Percentiles rank a stretch among this genome's conserved stretches.
These are phyloP conservation scores for Capromys pilorides DNA, from an alignment of 2,797 vertebrate species.

Conservation along the genomic window DNA sequence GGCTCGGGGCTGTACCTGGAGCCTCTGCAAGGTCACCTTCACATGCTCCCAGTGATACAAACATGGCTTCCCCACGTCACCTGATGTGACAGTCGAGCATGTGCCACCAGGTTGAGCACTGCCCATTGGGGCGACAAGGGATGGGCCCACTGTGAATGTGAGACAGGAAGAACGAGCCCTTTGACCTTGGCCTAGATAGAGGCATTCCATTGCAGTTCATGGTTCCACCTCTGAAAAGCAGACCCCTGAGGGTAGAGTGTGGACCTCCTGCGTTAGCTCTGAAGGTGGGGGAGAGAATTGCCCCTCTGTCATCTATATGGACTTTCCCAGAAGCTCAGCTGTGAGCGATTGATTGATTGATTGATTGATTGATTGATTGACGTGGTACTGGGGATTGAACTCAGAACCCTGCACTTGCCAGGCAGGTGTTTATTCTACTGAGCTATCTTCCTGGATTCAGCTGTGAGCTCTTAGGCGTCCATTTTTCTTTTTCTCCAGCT, in stretches of 20 bases:
- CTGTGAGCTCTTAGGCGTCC: fast-evolving
- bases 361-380: too few species aligned
- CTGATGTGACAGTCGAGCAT: background rate
- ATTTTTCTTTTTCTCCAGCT: background rate
- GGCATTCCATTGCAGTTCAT: background rate
- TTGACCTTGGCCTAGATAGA: background rate
- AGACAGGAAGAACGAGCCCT: background rate
- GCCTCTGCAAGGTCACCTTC: background rate
- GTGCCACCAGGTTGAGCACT: background rate
- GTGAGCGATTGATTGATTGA: fast-evolving
- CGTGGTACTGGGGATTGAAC: too few species aligned
- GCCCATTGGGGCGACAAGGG: background rate
- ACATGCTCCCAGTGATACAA: background rate
- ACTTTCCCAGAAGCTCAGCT: background rate
- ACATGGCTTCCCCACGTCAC: background rate
- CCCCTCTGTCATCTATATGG: background rate
- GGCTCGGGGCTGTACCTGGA: background rate
- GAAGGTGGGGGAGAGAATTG: background rate
- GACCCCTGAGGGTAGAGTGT: fast-evolving
- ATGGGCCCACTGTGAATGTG: background rate
- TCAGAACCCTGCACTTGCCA: too few species aligned
- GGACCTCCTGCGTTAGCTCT: background rate
- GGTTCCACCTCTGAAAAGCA: background rate
- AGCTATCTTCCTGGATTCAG: too few species aligned
- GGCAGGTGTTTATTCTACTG: too few species aligned